Evolutionary conservation across 1,140 invertebrate genomes (phyloP), one percentile per base, ranked within the genome.

Genomic region (Leguminivora glycinivorella): DNA sequence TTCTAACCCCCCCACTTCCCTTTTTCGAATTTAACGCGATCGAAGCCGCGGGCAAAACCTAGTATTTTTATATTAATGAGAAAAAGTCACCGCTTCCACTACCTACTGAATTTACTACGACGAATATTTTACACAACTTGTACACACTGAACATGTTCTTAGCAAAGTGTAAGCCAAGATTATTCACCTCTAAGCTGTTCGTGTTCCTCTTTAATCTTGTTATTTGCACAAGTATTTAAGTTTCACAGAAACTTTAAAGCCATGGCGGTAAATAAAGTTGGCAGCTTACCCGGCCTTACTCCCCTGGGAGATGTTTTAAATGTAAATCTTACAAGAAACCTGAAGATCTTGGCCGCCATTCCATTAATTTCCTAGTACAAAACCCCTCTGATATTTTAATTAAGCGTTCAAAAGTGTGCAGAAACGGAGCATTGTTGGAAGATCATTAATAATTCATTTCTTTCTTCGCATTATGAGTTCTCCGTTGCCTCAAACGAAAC

Each of bases 381-480:
- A 52, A 52, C 17, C n/a, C 10, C 7, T 22, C 34, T 6, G 47
- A 52, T 52, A 52, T 52, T 52, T 52, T 52, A 52, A 52, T 52
- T 52, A 52, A 52, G 47, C 47, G 19, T 52, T 52, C 19, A 52
- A 52, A 52, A 52, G 47, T 52, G 47, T 52, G 47, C 19, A 52
- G 47, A 22, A 52, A 22, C 40, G 47, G 47, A 6, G 19, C 47
- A 52, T 52, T 52, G 47, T 52, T 22, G 47, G 47, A 52, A 9
- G 47, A 52, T 22, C 47, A 52, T 52, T 52, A 52, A 52, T 52
- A 22, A 52, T 52, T 52, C 47, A 52, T 52, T 52, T 52, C 47
- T 52, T 52, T 52, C 47, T 52, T 52, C 47, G 47, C n/a, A 52
- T 52, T 52, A 52, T 52, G 47, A 52, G 47, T 10, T 52, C 7